Percentiles rank a stretch among this genome's conserved stretches.
These are phyloP conservation scores for Glossosoma conforme DNA, from an alignment of 1,140 invertebrate species.

Conservation along the genomic window DNA sequence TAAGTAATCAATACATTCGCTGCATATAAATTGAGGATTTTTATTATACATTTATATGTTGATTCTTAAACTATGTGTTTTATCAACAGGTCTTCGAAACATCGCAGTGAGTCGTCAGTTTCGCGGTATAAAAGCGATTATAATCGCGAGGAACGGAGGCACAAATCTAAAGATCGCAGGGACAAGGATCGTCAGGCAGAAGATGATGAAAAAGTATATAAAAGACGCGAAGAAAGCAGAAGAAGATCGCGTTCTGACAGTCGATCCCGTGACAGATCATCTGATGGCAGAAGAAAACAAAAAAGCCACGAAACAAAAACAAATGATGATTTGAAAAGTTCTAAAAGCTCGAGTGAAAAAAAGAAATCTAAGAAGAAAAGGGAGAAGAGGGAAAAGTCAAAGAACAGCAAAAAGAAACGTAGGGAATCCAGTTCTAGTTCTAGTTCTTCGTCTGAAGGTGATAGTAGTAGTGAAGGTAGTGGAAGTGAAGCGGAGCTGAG, in stretches of 20 bases:
- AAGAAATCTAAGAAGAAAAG: conserved; percentile 30
- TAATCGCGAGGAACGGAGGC: too few species aligned
- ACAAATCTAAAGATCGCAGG: conserved; percentile 6
- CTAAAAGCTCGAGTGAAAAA: too few species aligned
- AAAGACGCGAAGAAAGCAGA: conserved; percentile 1
- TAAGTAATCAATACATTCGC: too few species aligned
- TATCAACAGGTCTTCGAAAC: too few species aligned
- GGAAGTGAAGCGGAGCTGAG: conserved; percentile 59
- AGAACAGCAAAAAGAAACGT: conserved; percentile 41
- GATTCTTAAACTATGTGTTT: too few species aligned
- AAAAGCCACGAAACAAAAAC: not conserved
- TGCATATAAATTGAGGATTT: too few species aligned
- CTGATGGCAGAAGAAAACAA: not conserved
- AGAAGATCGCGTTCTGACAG: not conserved
- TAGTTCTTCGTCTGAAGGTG: conserved; percentile 25
- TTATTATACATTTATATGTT: too few species aligned
- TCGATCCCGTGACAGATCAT: too few species aligned
- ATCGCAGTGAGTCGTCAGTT: too few species aligned
- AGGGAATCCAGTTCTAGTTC: conserved; percentile 30
- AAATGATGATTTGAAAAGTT: conserved; percentile 1
- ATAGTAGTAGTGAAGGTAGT: conserved; percentile 29
- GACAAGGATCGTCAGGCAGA: not conserved
- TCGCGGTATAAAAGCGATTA: too few species aligned
- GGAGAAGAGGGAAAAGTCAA: conserved; percentile 32
- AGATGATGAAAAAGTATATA: not conserved